These are phyloP conservation scores for Fissipunctia ypsillon DNA, from an alignment of 2,888 invertebrate species.

Conservation along the genomic window DNA sequence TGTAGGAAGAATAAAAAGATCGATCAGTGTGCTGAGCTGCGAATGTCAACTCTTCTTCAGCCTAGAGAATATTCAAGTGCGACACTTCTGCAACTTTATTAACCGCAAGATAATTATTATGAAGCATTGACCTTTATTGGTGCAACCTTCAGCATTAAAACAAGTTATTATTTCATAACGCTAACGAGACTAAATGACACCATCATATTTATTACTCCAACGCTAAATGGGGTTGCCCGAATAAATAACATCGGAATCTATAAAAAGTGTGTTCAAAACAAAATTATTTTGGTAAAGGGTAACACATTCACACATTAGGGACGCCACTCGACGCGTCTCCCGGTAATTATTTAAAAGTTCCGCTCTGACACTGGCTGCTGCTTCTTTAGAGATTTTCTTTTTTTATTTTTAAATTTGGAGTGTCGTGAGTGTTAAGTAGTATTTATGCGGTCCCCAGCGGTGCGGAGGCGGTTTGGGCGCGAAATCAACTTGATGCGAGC, in stretches of 20 bases:
- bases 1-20: conserved; percentile 1
- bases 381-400: conserved; percentile 73
- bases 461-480: conserved; percentile 79
- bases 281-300: conserved; percentile 80
- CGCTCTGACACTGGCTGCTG: conserved; percentile 68
- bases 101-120: conserved; percentile 58
- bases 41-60: conserved; percentile 33
- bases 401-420: conserved; percentile 82
- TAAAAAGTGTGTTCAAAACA: conserved; percentile 86
- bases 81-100: conserved; percentile 52
- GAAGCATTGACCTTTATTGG: conserved; percentile 64
- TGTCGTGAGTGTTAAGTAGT: conserved; percentile 88
- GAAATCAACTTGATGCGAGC: conserved; percentile 73
- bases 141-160: conserved; percentile 61
- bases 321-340: conserved; percentile 85
- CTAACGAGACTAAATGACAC: conserved; percentile 75
- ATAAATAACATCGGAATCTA: conserved; percentile 88
- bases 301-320: conserved; percentile 88
- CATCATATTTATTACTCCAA: conserved; percentile 63
- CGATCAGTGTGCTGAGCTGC: conserved; percentile 23
- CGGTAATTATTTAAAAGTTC: conserved; percentile 86
- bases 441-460: conserved; percentile 89
- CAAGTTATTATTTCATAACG: conserved; percentile 71
- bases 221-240: conserved; percentile 75
- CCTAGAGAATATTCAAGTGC: conserved; percentile 46